Evolutionary conservation across 2,888 invertebrate species (phyloP).

Genomic region (Selenia dentaria): DNA sequence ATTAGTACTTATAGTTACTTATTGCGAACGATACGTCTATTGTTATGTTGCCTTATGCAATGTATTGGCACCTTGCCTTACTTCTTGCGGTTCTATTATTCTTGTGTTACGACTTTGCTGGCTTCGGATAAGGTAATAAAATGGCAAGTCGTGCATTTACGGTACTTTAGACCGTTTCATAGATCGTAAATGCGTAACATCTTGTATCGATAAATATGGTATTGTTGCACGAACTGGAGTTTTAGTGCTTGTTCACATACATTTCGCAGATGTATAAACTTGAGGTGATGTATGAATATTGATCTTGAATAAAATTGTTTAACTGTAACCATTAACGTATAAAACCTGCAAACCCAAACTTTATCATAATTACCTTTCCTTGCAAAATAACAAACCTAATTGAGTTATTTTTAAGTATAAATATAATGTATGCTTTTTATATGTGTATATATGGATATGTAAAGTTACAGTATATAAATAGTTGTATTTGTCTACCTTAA

Average conservation of each 20-base stretch:
- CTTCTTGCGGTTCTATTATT: slow-evolving; percentile 63
- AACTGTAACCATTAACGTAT: too few species aligned
- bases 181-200: slow-evolving; percentile 64
- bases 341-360: too few species aligned
- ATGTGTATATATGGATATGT: too few species aligned
- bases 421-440: too few species aligned
- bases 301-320: too few species aligned
- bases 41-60: slow-evolving; percentile 33
- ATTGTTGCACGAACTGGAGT: slow-evolving; percentile 47
- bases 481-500: too few species aligned
- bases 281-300: neutral
- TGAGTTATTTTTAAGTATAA: too few species aligned
- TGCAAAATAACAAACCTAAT: too few species aligned
- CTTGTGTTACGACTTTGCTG: slow-evolving; percentile 60
- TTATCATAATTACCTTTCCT: too few species aligned
- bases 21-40: neutral
- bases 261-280: neutral
- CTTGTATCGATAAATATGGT: slow-evolving; percentile 59
- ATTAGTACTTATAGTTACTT: too few species aligned
- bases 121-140: slow-evolving; percentile 71
- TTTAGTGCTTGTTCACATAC: slow-evolving; percentile 29
- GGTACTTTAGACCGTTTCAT: slow-evolving; percentile 60
- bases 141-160: slow-evolving; percentile 63
- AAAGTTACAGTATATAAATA: too few species aligned
- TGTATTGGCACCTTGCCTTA: slow-evolving; percentile 66